These are phyloP conservation scores for Reinhardtius hippoglossoides DNA, from an alignment of 2,113 vertebrate genomes.

Conservation along the genomic window DNA sequence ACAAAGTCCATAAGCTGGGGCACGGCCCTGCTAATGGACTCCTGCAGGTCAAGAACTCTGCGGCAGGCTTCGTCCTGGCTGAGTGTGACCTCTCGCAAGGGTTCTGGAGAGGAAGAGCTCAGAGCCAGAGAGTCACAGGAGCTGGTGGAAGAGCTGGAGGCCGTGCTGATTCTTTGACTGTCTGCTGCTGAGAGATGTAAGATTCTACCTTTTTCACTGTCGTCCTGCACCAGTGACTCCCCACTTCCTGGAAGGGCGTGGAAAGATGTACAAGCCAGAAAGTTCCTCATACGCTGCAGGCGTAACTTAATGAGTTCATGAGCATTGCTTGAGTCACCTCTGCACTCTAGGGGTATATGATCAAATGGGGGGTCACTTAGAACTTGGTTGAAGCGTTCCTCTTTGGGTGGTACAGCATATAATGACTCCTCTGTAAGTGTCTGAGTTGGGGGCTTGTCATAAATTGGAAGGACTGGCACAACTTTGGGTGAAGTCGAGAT, in stretches of 20 bases:
- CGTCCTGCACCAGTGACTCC: constrained; percentile 16
- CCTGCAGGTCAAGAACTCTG: constrained; percentile 84
- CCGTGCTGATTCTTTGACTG: constrained; percentile 83
- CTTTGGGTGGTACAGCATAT: constrained; percentile 61
- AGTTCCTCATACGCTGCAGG: constrained; percentile 50
- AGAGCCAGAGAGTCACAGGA: constrained; percentile 81
- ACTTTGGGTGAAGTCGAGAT: constrained; percentile 19
- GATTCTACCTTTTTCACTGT: neutral
- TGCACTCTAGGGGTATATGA: constrained; percentile 68
- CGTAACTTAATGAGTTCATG: constrained; percentile 81
- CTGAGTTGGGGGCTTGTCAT: constrained; percentile 64
- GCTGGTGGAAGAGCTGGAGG: constrained; percentile 83
- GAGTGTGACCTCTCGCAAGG: constrained; percentile 79
- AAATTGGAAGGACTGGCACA: constrained; percentile 44
- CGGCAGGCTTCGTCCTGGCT: constrained; percentile 83
- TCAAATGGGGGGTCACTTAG: constrained; percentile 42
- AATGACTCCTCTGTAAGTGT: constrained; percentile 43
- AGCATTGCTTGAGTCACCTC: constrained; percentile 68
- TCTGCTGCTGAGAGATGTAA: constrained; percentile 63
- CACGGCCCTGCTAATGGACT: constrained; percentile 82
- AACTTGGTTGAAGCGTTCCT: neutral
- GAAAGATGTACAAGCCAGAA: constrained; percentile 24
- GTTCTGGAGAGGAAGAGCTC: constrained; percentile 80
- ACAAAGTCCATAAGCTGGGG: constrained; percentile 91
- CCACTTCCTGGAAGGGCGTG: constrained; percentile 29